phyloP scores from a whole-genome alignment of 2,113 vertebrate species.

The Andinoacara biseriatus region DNA sequence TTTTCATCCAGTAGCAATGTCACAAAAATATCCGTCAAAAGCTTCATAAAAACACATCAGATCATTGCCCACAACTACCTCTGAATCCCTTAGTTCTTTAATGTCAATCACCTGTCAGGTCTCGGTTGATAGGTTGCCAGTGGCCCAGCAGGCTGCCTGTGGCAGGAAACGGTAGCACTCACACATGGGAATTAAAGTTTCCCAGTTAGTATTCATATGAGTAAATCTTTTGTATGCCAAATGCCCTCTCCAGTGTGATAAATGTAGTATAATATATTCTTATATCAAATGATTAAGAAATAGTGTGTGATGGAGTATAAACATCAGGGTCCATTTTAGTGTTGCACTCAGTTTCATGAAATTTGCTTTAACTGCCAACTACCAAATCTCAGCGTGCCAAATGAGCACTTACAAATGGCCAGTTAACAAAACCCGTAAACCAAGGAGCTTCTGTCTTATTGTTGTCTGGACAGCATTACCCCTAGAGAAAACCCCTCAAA shows the following conservation, averaged over 20 bases:
- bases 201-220: constrained; percentile 27
- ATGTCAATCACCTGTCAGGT: constrained; percentile 72
- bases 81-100: constrained; percentile 58
- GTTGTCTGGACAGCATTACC: constrained; percentile 52
- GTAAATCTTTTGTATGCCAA: constrained; percentile 34
- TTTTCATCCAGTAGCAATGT: constrained; percentile 18
- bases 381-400: constrained; percentile 34
- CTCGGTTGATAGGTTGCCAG: constrained; percentile 53
- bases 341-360: constrained; percentile 27
- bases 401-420: constrained; percentile 42
- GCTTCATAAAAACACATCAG: constrained; percentile 48
- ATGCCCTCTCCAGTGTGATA: constrained; percentile 1
- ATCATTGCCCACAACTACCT: constrained; percentile 38
- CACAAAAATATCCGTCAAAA: constrained; percentile 48
- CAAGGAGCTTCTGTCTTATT: constrained; percentile 48
- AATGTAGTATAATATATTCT: neutral
- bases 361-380: constrained; percentile 38
- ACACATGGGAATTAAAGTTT: constrained; percentile 51
- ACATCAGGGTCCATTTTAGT: constrained; percentile 23
- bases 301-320: constrained; percentile 8
- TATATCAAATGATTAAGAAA: neutral
- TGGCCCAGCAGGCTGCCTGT: constrained; percentile 58
- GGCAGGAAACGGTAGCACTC: constrained; percentile 47
- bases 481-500: constrained; percentile 56
- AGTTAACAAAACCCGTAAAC: constrained; percentile 65